Conservation (phyloP, 2,888 invertebrate genomes). For the Tenthredo livida region DNA sequence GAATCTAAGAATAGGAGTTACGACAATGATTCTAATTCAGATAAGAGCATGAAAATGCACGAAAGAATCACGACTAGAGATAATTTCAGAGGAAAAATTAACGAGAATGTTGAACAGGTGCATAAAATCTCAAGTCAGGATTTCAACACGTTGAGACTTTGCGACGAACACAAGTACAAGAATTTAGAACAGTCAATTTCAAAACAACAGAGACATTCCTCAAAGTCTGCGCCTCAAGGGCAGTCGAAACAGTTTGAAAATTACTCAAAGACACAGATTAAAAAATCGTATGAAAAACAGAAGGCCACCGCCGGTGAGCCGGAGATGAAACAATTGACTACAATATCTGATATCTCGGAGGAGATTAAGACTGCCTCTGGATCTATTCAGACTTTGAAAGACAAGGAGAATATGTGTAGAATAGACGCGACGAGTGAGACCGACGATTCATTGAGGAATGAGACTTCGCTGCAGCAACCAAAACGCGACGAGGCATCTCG, state of each 20-base stretch:
- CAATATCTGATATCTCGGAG: constrained; percentile 67
- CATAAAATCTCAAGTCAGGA: constrained; percentile 67
- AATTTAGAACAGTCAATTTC: constrained; percentile 1
- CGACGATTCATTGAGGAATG: constrained; percentile 48
- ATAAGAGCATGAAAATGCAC: constrained; percentile 60
- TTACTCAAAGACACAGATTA: constrained; percentile 63
- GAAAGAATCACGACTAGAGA: constrained; percentile 69
- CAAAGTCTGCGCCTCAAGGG: constrained; percentile 56
- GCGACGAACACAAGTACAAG: constrained; percentile 68
- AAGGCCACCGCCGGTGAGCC: constrained; percentile 66
- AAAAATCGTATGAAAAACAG: constrained; percentile 66
- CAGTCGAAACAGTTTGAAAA: constrained; percentile 58
- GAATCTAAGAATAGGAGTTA: constrained; percentile 67
- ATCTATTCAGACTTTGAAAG: constrained; percentile 64
- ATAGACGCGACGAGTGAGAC: constrained; percentile 56
- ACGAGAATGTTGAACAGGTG: constrained; percentile 67
- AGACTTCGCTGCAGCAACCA: constrained; percentile 57
- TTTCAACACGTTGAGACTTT: constrained; percentile 60
- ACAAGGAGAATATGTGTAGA: constrained; percentile 48
- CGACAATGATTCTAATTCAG: constrained; percentile 69
- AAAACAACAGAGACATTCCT: constrained; percentile 54
- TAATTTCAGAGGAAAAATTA: constrained; percentile 62
- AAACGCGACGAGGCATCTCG: constrained; percentile 61
- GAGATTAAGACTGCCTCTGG: constrained; percentile 66
- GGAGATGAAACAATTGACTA: constrained; percentile 62